Evolutionary conservation across 2,113 vertebrate species (phyloP).

Genomic region (Dolichallabes microphthalmus): DNA sequence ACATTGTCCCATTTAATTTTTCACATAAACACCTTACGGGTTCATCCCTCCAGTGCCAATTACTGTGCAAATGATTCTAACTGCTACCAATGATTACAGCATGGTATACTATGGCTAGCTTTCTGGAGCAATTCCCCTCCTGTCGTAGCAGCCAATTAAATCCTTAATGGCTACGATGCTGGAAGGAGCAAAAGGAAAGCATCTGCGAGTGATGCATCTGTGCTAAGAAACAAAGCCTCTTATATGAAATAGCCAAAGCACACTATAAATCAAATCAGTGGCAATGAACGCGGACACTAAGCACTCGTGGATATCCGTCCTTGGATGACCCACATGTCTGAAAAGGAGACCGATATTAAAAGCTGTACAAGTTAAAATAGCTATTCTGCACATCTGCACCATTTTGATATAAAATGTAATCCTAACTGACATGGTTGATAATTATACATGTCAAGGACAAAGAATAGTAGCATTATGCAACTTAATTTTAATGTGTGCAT

Average conservation of each 20-base stretch:
- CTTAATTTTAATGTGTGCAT: not conserved
- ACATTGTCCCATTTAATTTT: not conserved
- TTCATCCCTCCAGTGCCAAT: not conserved
- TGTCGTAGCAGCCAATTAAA: constrained; percentile 10
- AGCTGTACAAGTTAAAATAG: not conserved
- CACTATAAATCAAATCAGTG: constrained; percentile 26
- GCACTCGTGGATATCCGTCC: constrained; percentile 30
- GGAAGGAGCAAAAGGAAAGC: constrained; percentile 29
- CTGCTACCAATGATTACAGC: not conserved
- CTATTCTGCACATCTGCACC: not conserved
- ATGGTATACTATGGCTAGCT: constrained; percentile 1
- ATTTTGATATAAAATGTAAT: not conserved
- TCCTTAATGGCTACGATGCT: constrained; percentile 20
- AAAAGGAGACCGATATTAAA: constrained; percentile 1
- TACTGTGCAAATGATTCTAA: not conserved
- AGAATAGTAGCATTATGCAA: not conserved
- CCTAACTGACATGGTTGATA: not conserved
- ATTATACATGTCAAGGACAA: not conserved
- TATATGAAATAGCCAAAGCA: constrained; percentile 1
- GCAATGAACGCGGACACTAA: not conserved
- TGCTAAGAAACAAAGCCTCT: not conserved
- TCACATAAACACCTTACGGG: not conserved
- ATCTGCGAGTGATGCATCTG: constrained; percentile 42
- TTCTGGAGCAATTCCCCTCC: constrained; percentile 12
- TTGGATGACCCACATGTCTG: constrained; percentile 26